Evolutionary conservation across 2,113 vertebrate genomes (phyloP), one percentile per base, ranked within the genome.

Genomic region (Erinaceus europaeus): DNA sequence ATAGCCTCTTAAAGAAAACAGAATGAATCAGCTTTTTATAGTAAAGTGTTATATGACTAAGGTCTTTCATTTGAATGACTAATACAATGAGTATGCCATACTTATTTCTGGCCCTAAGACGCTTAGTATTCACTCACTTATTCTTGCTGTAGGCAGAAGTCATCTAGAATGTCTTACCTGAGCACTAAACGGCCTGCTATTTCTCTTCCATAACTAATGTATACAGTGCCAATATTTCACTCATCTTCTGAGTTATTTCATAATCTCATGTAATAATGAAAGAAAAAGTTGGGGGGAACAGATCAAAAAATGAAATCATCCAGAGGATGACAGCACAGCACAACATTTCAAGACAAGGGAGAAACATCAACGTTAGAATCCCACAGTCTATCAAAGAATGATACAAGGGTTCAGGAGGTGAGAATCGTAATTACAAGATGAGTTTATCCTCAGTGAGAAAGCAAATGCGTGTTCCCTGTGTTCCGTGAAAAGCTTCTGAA

Each of bases 241-340:
- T 77, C 34, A 81, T 57, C 18, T 90, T 74, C n/a, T 46, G 38
- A 72, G 89, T 88, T 13, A 87, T 62, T 81, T 84, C 59, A 68
- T 44, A n/a, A n/a, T n/a, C n/a, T n/a, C n/a, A n/a, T n/a, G n/a
- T n/a, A n/a, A n/a, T n/a, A n/a, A n/a, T n/a, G n/a, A n/a, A n/a
- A n/a, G n/a, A n/a, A 68, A 36, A 57, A 73, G 20, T 29, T 81
- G 17, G 12, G 48, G 61, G 52, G 62, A 32, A 68, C 74, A 48
- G 10, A 50, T 69, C n/a, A 13, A 90, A 40, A 59, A 67, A 42
- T 50, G 27, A 88, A 88, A 32, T 17, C 77, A 78, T 65, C 20
- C 7, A 21, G 40, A 44, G 38, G 10, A 82, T 59, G 23, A 78
- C 32, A 0, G 82, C 77, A 90, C 15, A 71, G 23, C 9, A 75